phyloP scores from a whole-genome alignment of 2,888 invertebrate species.

The Strigamia maritima region DNA sequence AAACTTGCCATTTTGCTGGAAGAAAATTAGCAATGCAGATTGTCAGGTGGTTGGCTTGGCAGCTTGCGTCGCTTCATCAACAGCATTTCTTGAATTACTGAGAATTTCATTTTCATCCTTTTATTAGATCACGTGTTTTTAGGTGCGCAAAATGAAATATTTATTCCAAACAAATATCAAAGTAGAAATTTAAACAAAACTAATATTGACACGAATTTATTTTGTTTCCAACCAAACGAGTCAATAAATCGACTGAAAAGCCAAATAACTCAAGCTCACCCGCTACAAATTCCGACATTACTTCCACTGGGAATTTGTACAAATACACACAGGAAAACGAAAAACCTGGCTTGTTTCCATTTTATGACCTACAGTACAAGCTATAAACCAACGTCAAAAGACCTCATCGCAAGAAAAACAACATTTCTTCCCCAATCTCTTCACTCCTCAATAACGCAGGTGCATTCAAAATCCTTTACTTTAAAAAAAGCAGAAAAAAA shows the following conservation, averaged over 20 bases:
- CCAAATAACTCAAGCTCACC: background rate
- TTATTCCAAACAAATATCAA: background rate
- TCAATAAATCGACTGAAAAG: constrained; percentile 25
- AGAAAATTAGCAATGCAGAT: constrained; percentile 22
- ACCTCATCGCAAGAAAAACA: constrained; percentile 5
- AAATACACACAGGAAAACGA: constrained; percentile 10
- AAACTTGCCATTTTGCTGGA: background rate
- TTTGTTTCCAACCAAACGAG: constrained; percentile 1
- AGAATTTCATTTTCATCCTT: background rate
- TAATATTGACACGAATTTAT: background rate
- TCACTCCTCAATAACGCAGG: background rate
- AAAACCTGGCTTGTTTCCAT: background rate
- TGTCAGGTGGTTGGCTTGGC: constrained; percentile 25
- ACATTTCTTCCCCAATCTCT: background rate
- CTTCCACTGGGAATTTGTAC: background rate
- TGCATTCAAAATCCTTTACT: too few species aligned
- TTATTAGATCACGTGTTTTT: background rate
- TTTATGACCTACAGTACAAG: constrained; percentile 22
- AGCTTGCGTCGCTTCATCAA: background rate
- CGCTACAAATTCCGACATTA: background rate
- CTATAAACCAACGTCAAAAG: constrained; percentile 21
- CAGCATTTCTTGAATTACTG: background rate
- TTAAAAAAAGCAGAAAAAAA: too few species aligned
- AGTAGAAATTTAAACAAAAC: background rate
- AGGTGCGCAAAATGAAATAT: background rate